phyloP scores from a whole-genome alignment of 2,113 vertebrate species.

The Numenius arquata region DNA sequence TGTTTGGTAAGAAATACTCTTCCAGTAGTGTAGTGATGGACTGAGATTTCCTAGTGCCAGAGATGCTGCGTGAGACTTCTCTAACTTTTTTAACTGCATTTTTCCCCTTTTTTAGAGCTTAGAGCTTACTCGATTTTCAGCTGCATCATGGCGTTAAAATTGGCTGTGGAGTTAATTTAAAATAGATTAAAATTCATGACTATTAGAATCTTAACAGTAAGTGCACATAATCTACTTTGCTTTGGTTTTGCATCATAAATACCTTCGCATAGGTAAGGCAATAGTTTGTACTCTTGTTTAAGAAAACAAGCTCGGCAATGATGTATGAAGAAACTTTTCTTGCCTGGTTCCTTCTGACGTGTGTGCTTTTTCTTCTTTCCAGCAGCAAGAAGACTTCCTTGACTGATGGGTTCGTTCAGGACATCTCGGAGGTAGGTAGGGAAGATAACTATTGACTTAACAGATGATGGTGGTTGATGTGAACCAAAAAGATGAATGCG shows the following conservation, averaged over 20 bases:
- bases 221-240: neutral
- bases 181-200: neutral
- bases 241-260: neutral
- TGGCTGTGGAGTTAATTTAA: neutral
- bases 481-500: conserved; percentile 20
- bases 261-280: neutral
- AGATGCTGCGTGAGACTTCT: neutral
- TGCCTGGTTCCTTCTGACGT: neutral
- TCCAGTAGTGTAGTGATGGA: neutral
- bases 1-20: neutral
- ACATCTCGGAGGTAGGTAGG: neutral
- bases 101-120: neutral
- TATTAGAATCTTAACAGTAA: neutral
- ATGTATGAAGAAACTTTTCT: neutral
- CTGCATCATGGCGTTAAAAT: neutral
- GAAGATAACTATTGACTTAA: conserved; percentile 4
- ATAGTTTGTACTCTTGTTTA: neutral
- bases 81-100: neutral
- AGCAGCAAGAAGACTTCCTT: neutral
- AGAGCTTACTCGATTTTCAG: neutral
- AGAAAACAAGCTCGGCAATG: neutral
- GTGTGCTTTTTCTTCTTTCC: neutral
- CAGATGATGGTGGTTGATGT: neutral
- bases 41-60: neutral
- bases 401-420: conserved; percentile 7